Evolutionary conservation across 2,888 invertebrate genomes (phyloP).

Genomic region (Branchipolynoe longqiensis): DNA sequence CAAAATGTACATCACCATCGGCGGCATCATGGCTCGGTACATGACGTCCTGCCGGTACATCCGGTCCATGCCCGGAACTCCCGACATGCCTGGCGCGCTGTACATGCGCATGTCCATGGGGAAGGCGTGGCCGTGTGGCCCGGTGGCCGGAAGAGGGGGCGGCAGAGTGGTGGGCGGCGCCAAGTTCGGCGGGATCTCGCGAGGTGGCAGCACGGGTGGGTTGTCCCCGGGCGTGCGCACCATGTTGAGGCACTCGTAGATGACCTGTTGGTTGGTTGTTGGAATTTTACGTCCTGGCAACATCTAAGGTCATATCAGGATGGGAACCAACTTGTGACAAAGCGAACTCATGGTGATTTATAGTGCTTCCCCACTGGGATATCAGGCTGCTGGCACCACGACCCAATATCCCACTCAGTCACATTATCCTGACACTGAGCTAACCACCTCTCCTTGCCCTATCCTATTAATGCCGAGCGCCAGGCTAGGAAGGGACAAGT

Average conservation of each 20-base stretch:
- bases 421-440: too few relatives aligned
- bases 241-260: conserved; percentile 38
- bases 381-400: too few relatives aligned
- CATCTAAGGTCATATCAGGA: too few relatives aligned
- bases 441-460: too few relatives aligned
- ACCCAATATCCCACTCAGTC: too few relatives aligned
- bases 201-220: conserved; percentile 21
- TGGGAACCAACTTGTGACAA: too few relatives aligned
- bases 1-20: not conserved
- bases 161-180: conserved; percentile 37
- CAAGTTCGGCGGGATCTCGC: not conserved
- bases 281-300: too few relatives aligned
- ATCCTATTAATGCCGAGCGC: too few relatives aligned
- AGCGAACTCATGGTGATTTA: too few relatives aligned
- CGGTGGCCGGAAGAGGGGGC: conserved; percentile 44
- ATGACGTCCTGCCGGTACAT: conserved; percentile 29
- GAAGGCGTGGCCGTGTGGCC: conserved; percentile 44
- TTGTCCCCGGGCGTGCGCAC: conserved; percentile 48
- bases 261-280: too few relatives aligned
- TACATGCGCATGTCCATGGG: conserved; percentile 37
- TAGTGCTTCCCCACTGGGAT: too few relatives aligned
- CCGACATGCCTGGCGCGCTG: conserved; percentile 33
- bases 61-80: not conserved
- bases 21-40: conserved; percentile 27
- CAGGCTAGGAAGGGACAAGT: too few relatives aligned